Evolutionary conservation across 1,140 invertebrate genomes (phyloP).

Genomic region (Tetranychus cinnabarinus): DNA sequence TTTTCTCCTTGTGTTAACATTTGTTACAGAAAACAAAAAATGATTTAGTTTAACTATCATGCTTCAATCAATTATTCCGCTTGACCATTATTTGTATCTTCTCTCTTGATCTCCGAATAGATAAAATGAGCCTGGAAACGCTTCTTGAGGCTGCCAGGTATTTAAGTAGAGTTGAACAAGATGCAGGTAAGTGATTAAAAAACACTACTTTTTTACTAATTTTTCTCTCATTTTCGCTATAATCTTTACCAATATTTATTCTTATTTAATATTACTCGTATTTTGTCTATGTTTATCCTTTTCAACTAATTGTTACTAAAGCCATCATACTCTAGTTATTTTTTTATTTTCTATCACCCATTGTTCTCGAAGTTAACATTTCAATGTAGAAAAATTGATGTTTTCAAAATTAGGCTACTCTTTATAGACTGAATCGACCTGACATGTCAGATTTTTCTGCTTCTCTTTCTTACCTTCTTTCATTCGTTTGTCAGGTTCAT

Average conservation of each 20-base stretch:
- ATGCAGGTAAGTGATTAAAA: background rate
- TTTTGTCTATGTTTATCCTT: background rate
- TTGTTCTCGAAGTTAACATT: too few species aligned
- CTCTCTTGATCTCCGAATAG: too few species aligned
- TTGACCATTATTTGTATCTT: too few species aligned
- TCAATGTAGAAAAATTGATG: too few species aligned
- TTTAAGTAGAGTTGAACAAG: slow-evolving; percentile 14
- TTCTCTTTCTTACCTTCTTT: background rate
- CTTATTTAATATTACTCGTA: background rate
- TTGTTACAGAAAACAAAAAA: too few species aligned
- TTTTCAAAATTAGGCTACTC: background rate
- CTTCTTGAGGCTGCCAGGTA: slow-evolving; percentile 6
- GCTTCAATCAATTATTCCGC: too few species aligned
- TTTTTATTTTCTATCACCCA: background rate
- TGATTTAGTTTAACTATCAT: too few species aligned
- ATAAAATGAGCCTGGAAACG: slow-evolving; percentile 6
- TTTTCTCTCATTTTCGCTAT: background rate
- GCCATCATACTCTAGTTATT: background rate
- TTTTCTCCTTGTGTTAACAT: too few species aligned
- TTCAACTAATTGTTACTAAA: background rate
- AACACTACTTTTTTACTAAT: background rate
- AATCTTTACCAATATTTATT: background rate
- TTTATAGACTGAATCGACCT: background rate
- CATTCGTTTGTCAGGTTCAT: background rate
- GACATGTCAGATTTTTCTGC: background rate